Percentiles rank a stretch among this genome's conserved stretches.
phyloP scores from a whole-genome alignment of 2,797 vertebrate species.

The Enteromius viviparus region DNA sequence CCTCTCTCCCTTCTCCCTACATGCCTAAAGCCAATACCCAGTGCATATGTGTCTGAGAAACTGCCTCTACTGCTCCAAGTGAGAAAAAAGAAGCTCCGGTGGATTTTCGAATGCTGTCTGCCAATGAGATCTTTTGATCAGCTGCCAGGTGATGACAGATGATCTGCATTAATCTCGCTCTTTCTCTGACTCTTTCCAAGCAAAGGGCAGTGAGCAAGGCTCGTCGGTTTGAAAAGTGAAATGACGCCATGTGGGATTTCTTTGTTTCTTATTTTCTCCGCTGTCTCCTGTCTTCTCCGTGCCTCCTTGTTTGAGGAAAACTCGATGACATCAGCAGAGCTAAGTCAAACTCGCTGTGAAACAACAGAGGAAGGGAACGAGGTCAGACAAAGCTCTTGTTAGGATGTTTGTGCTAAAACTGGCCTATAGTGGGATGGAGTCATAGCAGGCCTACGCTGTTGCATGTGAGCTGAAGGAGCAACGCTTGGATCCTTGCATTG shows the following conservation, averaged over 20 bases:
- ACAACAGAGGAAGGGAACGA: slow-evolving; percentile 29
- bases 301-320: slow-evolving; percentile 22
- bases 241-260: slow-evolving; percentile 46
- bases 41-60: slow-evolving; percentile 66
- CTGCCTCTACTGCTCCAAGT: slow-evolving; percentile 38
- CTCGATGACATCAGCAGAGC: slow-evolving; percentile 43
- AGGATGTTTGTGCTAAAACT: slow-evolving; percentile 16
- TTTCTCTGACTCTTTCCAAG: slow-evolving; percentile 39
- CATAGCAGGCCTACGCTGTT: neutral
- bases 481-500: neutral
- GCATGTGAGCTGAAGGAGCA: neutral
- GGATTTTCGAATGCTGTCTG: slow-evolving; percentile 70
- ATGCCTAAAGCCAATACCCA: slow-evolving; percentile 65
- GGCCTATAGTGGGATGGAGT: neutral
- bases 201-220: slow-evolving; percentile 35
- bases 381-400: slow-evolving; percentile 43
- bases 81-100: slow-evolving; percentile 67
- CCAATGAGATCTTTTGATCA: slow-evolving; percentile 77
- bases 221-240: slow-evolving; percentile 45
- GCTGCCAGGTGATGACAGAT: slow-evolving; percentile 75
- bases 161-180: slow-evolving; percentile 72
- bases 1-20: slow-evolving; percentile 55
- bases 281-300: slow-evolving; percentile 18
- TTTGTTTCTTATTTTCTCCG: slow-evolving; percentile 41
- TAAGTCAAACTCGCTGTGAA: slow-evolving; percentile 26